Percentiles rank a stretch among this genome's conserved stretches.
phyloP scores from a whole-genome alignment of 2,797 vertebrate species.

The Remorina albescens region DNA sequence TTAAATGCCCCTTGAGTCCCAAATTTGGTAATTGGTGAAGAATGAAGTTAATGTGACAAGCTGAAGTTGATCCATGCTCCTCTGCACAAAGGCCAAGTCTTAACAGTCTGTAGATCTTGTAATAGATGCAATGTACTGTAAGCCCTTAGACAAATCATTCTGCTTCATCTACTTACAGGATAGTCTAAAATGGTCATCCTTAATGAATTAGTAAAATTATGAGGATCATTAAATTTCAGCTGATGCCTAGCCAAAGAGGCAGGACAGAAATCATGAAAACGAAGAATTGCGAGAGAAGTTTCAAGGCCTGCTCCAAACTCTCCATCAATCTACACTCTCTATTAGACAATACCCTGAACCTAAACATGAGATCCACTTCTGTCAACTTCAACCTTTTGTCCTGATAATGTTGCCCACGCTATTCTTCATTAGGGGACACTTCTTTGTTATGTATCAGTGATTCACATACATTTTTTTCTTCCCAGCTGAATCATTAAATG shows the following conservation, averaged over 20 bases:
- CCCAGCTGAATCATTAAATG: background rate
- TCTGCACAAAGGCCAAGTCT: conserved; percentile 36
- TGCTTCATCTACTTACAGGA: conserved; percentile 34
- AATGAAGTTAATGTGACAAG: conserved; percentile 29
- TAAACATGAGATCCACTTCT: too few relatives aligned
- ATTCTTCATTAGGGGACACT: background rate
- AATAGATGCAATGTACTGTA: conserved; percentile 27
- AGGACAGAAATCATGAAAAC: conserved; percentile 1
- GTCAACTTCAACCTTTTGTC: conserved; percentile 3
- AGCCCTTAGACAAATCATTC: conserved; percentile 39
- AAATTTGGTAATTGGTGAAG: conserved; percentile 33
- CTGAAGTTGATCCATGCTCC: conserved; percentile 23
- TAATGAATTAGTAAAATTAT: conserved; percentile 49
- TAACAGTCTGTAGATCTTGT: conserved; percentile 32
- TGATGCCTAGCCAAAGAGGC: conserved; percentile 38
- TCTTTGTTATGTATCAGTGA: background rate
- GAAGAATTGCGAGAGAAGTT: conserved; percentile 2
- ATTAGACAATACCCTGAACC: too few relatives aligned
- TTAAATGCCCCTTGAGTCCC: conserved; percentile 34
- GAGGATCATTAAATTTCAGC: conserved; percentile 43
- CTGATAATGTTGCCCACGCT: background rate
- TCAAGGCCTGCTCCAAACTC: too few relatives aligned
- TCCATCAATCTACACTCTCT: too few relatives aligned
- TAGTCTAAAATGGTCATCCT: conserved; percentile 11
- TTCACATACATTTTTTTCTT: too few relatives aligned